Base-by-base conservation (phyloP, 2,888 invertebrate species). In the Rutpela maculata region DNA sequence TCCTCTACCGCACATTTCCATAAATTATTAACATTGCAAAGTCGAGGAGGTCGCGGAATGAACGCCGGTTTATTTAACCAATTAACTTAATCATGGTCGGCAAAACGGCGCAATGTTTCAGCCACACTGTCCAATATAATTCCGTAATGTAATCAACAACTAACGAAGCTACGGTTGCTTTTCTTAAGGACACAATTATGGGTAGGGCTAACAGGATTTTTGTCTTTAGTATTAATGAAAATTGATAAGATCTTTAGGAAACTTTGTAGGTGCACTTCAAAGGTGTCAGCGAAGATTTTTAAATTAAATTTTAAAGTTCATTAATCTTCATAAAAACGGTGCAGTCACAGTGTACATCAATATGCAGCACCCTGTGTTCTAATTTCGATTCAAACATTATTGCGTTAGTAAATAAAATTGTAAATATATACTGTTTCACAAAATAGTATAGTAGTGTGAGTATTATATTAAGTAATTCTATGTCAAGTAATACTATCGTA, bases 11-110 rank as follows among this genome's bases (percentile, higher is more conserved):
- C 76, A 72, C 73, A 79, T 79, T 77, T 77, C 75, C 77, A 79
- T 79, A 79, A 79, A 77, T 79, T 77, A 77, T 77, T 77, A 79
- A 72, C 59, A 72, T 62, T 59, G 60, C 38, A 66, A 62, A 62
- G 19, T 66, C 17, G 60, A 43, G 57, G 43, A 63, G 66, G 65
- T 56, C 67, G 72, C 66, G 68, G 70, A 75, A 77, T 71, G 72
- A 59, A 71, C 63, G 74, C 75, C 50, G 31, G 74, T 80, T 80
- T 80, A 80, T 80, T 78, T 74, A 75, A 65, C 70, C 78, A 80
- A 80, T 80, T 80, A 76, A 75, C 60, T 73, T 75, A 78, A 80
- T 80, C 71, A 76, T 62, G 74, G 43, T 38, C 73, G 79, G 74
- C 77, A 19, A 59, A 59, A 9, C 59, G 22, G 59, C 59, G 22